Evolutionary conservation across 2,888 invertebrate genomes (phyloP), one percentile per base, ranked within the genome.

Genomic region (Erebia epiphron): DNA sequence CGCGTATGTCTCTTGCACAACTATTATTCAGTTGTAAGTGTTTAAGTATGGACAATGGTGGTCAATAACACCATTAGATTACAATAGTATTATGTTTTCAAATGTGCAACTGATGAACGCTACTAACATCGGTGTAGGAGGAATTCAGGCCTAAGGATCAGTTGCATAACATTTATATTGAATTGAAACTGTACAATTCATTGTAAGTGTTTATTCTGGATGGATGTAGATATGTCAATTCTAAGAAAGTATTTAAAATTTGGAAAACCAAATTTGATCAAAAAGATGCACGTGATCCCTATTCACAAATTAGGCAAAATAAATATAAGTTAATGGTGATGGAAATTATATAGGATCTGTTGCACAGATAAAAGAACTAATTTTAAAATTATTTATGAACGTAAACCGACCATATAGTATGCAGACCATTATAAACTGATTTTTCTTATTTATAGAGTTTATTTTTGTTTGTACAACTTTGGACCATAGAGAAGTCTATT

Each of bases 251-350:
- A 52, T 4, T 50, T 0, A 7, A 50, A 50, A 18, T 54, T 54
- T 9, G 13, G 0, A n/a, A 50, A 50, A 18, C 18, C 16, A 9
- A 18, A 11, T 8, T 18, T 18, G 21, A 21, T 46, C 18, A 18
- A 18, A 18, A 21, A 50, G 64, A 73, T 73, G 72, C 72, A 72
- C 49, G 16, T 72, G 72, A 72, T 67, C 72, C 72, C 72, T 70
- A 64, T 4, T 7, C 14, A 35, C 11, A 2, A 64, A 13, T 7
- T 8, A 64, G 7, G 46, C 18, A 54, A 64, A 16, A 54, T 54
- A 54, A 64, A 41, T 52, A 21, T 8, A 50, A 14, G 16, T 18
- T 54, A 13, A 35, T n/a, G 21, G n/a, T 8, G 35, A 63, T 54
- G 26, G 21, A 3, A 54, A 16, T 16, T 26, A 35, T 26, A 68